Base-by-base conservation (phyloP, 1,140 invertebrate genomes). In the Drosophila nikananu region DNA sequence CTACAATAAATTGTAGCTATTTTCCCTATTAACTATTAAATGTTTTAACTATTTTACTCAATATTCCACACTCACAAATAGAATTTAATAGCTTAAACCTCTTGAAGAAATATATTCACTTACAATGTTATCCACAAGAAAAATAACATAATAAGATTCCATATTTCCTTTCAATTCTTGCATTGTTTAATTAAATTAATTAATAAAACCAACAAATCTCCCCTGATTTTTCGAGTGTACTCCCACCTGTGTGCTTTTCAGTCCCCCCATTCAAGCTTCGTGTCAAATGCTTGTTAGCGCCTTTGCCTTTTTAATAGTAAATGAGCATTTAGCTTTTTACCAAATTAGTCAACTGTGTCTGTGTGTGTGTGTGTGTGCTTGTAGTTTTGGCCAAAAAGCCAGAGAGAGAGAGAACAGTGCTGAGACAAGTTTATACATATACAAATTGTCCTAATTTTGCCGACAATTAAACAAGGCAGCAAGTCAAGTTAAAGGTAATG, bases 231-330 rank as follows among this genome's bases (percentile, higher is more conserved):
- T 48, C 19, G 35, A 51, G 72, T 75, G 72, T 37, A 77, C 21
- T 17, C 49, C 52, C 72, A 78, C 75, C 66, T 52, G 49, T 68
- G 37, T 51, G 15, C 41, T 51, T 35, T 41, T 54, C 7, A 30
- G 15, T 19, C 17, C 19, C n/a, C 17, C 13, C 23, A 39, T 8
- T n/a, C 23, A 19, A 12, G 59, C 74, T 51, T 72, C 77, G 63
- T 87, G 80, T 77, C 80, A 87, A 82, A 76, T 44, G 80, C 51
- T 81, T 86, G 79, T 86, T 86, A 82, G 83, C 83, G 70, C 79
- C 79, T 52, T 82, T 70, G 66, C 73, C 57, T 78, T 87, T 77
- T 87, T 83, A 87, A 83, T 80, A 83, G 64, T 66, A 87, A 86
- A 87, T 83, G 77, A 77, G 61, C 67, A 60, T 77, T 84, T 72